Evolutionary conservation across 2,113 vertebrate species (phyloP).

Genomic region (Pterocles gutturalis): DNA sequence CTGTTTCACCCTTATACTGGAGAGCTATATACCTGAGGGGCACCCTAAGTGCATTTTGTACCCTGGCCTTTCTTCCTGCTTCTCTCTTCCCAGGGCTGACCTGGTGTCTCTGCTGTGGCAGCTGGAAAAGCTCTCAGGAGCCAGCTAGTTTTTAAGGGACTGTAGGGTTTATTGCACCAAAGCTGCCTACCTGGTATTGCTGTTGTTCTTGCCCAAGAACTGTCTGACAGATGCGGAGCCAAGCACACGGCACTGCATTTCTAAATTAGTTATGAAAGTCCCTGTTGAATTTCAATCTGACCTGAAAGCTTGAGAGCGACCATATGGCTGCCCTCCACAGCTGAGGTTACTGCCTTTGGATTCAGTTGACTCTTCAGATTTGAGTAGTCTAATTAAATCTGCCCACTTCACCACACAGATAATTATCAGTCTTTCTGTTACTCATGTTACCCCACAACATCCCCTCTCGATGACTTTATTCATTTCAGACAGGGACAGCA

Average conservation of each 20-base stretch:
- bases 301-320: not conserved
- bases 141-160: not conserved
- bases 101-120: not conserved
- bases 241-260: not conserved
- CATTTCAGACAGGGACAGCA: conserved; percentile 68
- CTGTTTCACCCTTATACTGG: not conserved
- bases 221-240: not conserved
- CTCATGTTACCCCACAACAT: conserved; percentile 70
- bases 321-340: conserved; percentile 25
- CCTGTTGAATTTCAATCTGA: conserved; percentile 9
- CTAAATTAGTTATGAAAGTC: not conserved
- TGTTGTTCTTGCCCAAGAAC: not conserved
- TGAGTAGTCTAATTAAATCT: conserved; percentile 73
- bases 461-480: conserved; percentile 68
- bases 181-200: not conserved
- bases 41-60: not conserved
- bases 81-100: not conserved
- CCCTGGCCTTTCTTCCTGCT: not conserved
- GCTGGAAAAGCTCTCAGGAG: rapidly evolving
- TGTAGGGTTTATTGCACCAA: not conserved
- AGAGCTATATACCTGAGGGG: rapidly evolving
- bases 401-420: conserved; percentile 63
- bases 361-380: conserved; percentile 66
- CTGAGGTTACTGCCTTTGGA: conserved; percentile 2
- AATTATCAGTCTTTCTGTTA: conserved; percentile 71